Base-by-base conservation (phyloP, 1,140 invertebrate species). In the Magallana angulata region DNA sequence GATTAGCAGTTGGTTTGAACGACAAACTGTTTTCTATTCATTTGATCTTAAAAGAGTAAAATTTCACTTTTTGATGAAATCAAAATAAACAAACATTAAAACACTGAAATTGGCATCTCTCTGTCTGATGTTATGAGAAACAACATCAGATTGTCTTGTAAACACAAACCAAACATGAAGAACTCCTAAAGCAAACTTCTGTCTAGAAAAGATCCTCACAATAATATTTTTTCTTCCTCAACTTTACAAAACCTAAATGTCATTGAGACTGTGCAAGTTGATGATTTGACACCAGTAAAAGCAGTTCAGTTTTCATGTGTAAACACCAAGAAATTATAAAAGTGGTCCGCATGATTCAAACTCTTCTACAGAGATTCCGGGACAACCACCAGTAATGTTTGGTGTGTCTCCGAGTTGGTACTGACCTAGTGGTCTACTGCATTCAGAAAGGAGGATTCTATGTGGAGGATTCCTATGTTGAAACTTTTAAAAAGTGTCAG, bases 171-270 rank as follows among this genome's bases (percentile, higher is more conserved):
- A 76, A 76, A 76, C 68, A 76, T 30, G 14, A 76, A 30, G 24
- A 30, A 30, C 36, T 76, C 68, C 68, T 30, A 36, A 24, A 76
- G 24, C 18, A 48, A 76, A 76, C 68, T 30, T 76, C 24, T 76
- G 68, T 76, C 68, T 30, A 48, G 68, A 76, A 48, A 64, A 30
- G 36, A 76, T 76, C 68, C 68, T 24, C 36, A 30, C 68, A 76
- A 76, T 76, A 76, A 76, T 76, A 76, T 76, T 76, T 76, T 76
- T 76, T 76, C 68, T 30, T 76, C 18, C 18, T 76, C 68, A 76
- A 76, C 68, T 76, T 76, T 30, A 76, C 68, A 76, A 76, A 64
- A 76, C 24, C 24, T 76, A 30, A 76, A 76, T 76, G 68, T 30
- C 68, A 76, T 4, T 36, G 24, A 36, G 18, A 24, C 24, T 36